phyloP scores from a whole-genome alignment of 2,888 invertebrate genomes.

The Eupelmus urozonus region DNA sequence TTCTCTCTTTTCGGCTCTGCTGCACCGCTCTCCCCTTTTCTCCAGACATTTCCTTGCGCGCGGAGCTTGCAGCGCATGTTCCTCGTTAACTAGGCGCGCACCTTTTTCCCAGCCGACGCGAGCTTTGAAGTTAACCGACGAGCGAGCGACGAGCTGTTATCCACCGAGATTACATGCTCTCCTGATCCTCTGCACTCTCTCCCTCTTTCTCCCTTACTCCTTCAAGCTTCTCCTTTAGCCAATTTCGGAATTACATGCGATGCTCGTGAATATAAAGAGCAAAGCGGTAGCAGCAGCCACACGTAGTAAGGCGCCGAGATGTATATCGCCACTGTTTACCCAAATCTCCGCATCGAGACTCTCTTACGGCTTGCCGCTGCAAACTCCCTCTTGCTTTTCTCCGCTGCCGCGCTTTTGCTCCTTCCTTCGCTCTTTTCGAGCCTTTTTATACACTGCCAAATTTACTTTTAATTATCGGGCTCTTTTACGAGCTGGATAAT shows the following conservation, averaged over 20 bases:
- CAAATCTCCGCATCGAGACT: constrained; percentile 15
- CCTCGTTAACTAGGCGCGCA: constrained; percentile 19
- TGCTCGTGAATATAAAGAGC: constrained; percentile 31
- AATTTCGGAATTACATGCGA: constrained; percentile 36
- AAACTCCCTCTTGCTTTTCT: too few species aligned
- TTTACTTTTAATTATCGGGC: constrained; percentile 28
- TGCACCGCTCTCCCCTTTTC: not conserved
- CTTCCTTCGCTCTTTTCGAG: not conserved
- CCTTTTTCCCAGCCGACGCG: not conserved
- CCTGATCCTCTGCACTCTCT: too few species aligned
- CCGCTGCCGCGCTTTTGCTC: too few species aligned
- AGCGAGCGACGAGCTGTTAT: constrained; percentile 31
- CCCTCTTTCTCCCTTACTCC: not conserved
- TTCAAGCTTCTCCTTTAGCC: constrained; percentile 22
- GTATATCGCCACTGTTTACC: constrained; percentile 25
- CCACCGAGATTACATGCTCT: constrained; percentile 27
- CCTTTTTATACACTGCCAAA: constrained; percentile 5
- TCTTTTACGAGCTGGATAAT: constrained; percentile 1
- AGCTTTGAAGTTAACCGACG: constrained; percentile 42
- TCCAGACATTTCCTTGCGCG: not conserved
- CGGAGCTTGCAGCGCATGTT: not conserved
- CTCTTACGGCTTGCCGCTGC: not conserved
- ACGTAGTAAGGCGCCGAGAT: too few species aligned
- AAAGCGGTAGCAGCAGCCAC: too few species aligned
- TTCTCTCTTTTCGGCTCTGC: not conserved